Evolutionary conservation across 2,113 vertebrate genomes (phyloP), one percentile per base, ranked within the genome.

Genomic region (Podocnemis expansa): DNA sequence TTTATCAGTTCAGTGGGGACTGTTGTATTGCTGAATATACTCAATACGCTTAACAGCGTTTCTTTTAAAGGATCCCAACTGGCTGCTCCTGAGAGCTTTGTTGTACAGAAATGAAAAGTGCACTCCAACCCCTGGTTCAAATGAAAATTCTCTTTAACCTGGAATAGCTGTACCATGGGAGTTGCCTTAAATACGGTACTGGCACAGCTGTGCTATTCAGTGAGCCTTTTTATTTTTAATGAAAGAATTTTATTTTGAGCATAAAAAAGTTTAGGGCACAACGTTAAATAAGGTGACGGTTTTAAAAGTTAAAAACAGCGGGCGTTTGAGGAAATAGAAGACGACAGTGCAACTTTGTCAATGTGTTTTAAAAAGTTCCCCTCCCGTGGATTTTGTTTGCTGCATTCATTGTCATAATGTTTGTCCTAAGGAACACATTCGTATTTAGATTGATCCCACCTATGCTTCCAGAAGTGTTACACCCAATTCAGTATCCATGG

Each of bases 61-160:
- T 88, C 93, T 96, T 95, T 91, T 60, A 49, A 83, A 94, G 56
- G 94, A 94, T 96, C 93, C 82, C 96, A 93, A 87, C 82, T 19
- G 29, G 79, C 91, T 96, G 55, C 75, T 84, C 76, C 78, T 81
- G 45, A 70, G 82, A 34, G 14, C 93, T 43, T 29, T 78, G 91
- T 52, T 14, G 2, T 29, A 47, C 8, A 78, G 92, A 63, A 96
- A 93, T 90, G 78, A 90, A 87, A 95, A 92, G 80, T 75, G 70
- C 52, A 90, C 76, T 73, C 91, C 84, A 78, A 22, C 84, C 82
- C 89, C 75, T 89, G 70, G 78, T 92, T 96, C 91, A 96, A 94
- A 78, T 85, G 85, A 94, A 97, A 97, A 95, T 86, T 86, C 95
- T 95, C 76, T 97, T 75, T 81, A 73, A 92, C 92, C 34, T 86